These are phyloP conservation scores for Drosophila triauraria DNA, from an alignment of 1,140 invertebrate genomes.

Conservation along the genomic window DNA sequence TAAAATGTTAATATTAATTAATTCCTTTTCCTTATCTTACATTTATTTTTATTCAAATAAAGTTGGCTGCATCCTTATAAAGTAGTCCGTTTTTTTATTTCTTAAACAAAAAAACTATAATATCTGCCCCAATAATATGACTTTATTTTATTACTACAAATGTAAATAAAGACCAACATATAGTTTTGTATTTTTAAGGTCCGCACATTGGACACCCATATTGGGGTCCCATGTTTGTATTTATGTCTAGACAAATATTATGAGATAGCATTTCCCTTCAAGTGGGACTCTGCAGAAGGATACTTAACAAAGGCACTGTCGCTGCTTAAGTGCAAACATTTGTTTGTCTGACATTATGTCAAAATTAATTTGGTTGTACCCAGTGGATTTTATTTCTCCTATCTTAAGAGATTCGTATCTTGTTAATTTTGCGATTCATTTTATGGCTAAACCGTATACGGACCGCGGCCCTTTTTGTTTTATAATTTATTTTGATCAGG, in stretches of 20 bases:
- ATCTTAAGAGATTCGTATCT: constrained; percentile 57
- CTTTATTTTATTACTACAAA: neutral
- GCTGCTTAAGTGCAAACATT: constrained; percentile 56
- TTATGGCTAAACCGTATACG: constrained; percentile 45
- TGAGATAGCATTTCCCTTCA: constrained; percentile 12
- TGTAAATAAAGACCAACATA: neutral
- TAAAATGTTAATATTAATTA: no score
- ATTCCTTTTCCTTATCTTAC: no score
- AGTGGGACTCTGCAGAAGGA: constrained; percentile 9
- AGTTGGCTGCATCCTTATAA: no score
- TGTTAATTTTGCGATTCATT: constrained; percentile 59
- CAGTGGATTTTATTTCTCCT: constrained; percentile 57
- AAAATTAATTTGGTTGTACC: constrained; percentile 61
- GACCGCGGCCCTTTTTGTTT: constrained; percentile 54
- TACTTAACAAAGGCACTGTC: constrained; percentile 41
- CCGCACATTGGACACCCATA: neutral
- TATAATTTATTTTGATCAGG: constrained; percentile 60
- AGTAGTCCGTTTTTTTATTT: no score
- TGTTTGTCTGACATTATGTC: constrained; percentile 59
- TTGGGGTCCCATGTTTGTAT: constrained; percentile 18
- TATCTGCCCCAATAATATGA: no score
- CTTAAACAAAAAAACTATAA: no score
- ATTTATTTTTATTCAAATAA: no score
- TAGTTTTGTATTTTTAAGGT: constrained; percentile 12
- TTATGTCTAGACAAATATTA: constrained; percentile 39